Evolutionary conservation across 2,888 invertebrate genomes (phyloP).

Genomic region (Macaria liturata): DNA sequence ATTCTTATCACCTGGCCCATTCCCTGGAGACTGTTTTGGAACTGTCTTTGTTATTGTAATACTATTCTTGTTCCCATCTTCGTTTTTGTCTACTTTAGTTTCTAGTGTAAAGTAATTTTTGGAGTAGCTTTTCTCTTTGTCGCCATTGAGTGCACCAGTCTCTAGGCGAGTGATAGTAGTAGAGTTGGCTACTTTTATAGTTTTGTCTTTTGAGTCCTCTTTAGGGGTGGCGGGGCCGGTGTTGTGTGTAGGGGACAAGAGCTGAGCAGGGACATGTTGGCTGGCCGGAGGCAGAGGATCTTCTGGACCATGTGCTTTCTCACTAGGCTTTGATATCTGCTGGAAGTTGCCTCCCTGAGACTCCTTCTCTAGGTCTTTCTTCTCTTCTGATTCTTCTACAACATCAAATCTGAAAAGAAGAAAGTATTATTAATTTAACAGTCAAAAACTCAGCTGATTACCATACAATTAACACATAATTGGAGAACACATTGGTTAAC

Average conservation of each 20-base stretch:
- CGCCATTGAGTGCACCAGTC: constrained; percentile 60
- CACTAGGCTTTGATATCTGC: constrained; percentile 57
- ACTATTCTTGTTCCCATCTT: constrained; percentile 78
- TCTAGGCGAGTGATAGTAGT: constrained; percentile 76
- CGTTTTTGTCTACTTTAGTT: constrained; percentile 74
- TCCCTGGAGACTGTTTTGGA: constrained; percentile 63
- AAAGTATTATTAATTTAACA: not conserved
- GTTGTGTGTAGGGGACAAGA: constrained; percentile 62
- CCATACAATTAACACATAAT: no score
- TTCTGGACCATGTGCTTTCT: constrained; percentile 48
- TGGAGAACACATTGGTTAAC: no score
- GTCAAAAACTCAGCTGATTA: no score
- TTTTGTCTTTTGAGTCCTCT: constrained; percentile 71
- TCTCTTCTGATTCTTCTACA: constrained; percentile 84
- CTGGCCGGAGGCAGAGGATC: constrained; percentile 7
- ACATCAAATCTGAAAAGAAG: constrained; percentile 83
- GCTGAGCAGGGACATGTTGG: constrained; percentile 71
- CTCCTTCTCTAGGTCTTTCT: constrained; percentile 73
- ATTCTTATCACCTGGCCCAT: constrained; percentile 57
- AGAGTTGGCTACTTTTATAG: constrained; percentile 72
- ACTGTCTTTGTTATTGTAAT: constrained; percentile 75
- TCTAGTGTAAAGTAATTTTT: constrained; percentile 75
- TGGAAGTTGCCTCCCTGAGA: constrained; percentile 56
- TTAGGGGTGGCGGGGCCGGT: constrained; percentile 54
- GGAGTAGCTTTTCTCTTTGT: constrained; percentile 72